Percentiles rank a stretch among this genome's conserved stretches.
Evolutionary conservation across 2,797 vertebrate species (phyloP).

Genomic region (Catostomus latipinnis): DNA sequence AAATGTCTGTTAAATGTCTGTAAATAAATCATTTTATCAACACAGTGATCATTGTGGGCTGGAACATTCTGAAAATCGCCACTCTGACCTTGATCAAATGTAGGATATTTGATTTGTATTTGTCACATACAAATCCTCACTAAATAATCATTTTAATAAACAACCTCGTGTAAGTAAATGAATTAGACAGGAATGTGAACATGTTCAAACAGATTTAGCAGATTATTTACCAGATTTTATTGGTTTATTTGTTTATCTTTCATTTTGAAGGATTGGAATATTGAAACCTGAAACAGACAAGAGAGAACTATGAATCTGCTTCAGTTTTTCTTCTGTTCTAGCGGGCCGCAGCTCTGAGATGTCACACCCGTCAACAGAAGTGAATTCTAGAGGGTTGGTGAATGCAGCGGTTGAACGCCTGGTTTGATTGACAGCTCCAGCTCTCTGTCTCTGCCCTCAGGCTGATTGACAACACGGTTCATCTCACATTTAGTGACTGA

Average conservation of each 20-base stretch:
- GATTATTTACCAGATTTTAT: background rate
- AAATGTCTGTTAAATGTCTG: no score
- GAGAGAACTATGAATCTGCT: background rate
- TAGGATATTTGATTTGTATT: no score
- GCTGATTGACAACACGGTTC: constrained; percentile 85
- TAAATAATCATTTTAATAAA: no score
- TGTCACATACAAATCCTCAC: no score
- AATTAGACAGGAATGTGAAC: background rate
- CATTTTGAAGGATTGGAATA: background rate
- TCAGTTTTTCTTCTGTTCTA: constrained; percentile 65
- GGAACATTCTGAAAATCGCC: no score
- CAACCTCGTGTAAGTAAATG: background rate
- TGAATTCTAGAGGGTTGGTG: constrained; percentile 75
- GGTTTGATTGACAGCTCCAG: constrained; percentile 81
- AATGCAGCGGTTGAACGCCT: constrained; percentile 81
- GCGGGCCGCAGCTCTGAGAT: constrained; percentile 75
- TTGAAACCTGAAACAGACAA: background rate
- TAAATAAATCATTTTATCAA: no score
- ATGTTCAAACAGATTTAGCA: background rate
- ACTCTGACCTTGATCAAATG: no score
- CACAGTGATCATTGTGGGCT: no score
- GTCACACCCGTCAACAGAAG: constrained; percentile 78
- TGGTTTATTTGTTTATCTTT: background rate
- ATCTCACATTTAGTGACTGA: constrained; percentile 93
- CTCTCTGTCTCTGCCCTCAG: constrained; percentile 82